A percentile compares a stretch with the other conserved stretches of the same genome.
Evolutionary conservation across 2,888 invertebrate species (phyloP).

Genomic region (Hydroisotoma schaefferi): DNA sequence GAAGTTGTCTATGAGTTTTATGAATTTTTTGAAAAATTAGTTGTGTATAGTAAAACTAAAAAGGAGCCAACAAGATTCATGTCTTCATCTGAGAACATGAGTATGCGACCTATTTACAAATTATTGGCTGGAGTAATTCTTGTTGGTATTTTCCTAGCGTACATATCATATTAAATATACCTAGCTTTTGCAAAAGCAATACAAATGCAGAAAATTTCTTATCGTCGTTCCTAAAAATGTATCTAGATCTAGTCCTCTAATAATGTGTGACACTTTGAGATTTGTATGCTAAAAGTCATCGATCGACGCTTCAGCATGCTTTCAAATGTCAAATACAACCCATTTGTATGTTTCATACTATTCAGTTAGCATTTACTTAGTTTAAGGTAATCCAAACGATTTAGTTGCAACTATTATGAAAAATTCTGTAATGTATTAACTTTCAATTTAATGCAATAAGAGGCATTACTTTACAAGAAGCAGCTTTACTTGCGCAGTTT

Average conservation of each 20-base stretch:
- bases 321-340: no score
- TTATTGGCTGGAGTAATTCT: conserved; percentile 29
- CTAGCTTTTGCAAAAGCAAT: not conserved
- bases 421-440: no score
- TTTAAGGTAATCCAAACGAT: no score
- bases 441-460: no score
- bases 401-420: no score
- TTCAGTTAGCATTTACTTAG: no score
- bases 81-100: conserved; percentile 25
- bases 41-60: conserved; percentile 27
- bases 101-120: conserved; percentile 35
- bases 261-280: no score
- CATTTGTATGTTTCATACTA: no score
- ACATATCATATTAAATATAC: conserved; percentile 16
- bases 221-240: not conserved
- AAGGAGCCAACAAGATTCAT: conserved; percentile 29
- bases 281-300: no score
- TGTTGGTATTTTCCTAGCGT: conserved; percentile 31
- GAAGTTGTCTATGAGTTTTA: conserved; percentile 29
- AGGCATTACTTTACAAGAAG: no score
- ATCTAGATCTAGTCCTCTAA: not conserved
- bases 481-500: no score
- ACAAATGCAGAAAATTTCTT: not conserved
- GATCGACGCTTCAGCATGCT: no score
- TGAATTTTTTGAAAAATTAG: conserved; percentile 29